A percentile compares a stretch with the other conserved stretches of the same genome.
These are phyloP conservation scores for Latrodectus elegans DNA, from an alignment of 2,888 invertebrate genomes.

Conservation along the genomic window DNA sequence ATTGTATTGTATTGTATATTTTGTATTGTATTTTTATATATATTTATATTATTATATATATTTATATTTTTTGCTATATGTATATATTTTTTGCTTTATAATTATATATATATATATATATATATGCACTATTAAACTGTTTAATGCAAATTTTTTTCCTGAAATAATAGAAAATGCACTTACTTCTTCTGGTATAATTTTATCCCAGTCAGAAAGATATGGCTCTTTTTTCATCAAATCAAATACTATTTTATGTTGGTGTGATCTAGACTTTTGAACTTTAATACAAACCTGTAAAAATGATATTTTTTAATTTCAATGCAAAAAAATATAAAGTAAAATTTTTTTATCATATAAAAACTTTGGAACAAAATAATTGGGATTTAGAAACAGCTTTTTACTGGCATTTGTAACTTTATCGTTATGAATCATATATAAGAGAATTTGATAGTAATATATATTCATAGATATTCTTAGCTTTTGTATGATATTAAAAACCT, in stretches of 20 bases:
- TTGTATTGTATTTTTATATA: too few relatives aligned
- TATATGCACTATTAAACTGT: too few relatives aligned
- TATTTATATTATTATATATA: too few relatives aligned
- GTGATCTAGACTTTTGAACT: slow-evolving; percentile 56
- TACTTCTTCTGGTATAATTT: slow-evolving; percentile 20
- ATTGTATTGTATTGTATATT: too few relatives aligned
- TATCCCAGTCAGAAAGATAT: slow-evolving; percentile 22
- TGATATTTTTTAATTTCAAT: background rate
- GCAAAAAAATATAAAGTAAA: too few relatives aligned
- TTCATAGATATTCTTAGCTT: background rate
- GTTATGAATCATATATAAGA: background rate
- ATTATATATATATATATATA: too few relatives aligned
- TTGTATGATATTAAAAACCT: background rate
- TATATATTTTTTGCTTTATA: too few relatives aligned
- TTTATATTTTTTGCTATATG: too few relatives aligned
- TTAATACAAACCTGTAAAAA: slow-evolving; percentile 48
- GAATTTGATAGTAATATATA: too few relatives aligned
- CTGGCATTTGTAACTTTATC: background rate
- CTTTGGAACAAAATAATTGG: background rate
- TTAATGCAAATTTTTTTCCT: background rate
- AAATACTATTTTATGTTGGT: slow-evolving; percentile 50
- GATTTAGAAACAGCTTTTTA: background rate
- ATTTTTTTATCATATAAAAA: too few relatives aligned
- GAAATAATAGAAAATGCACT: background rate
- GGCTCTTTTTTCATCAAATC: slow-evolving; percentile 56